Evolutionary conservation across 1,140 invertebrate genomes (phyloP).

Genomic region (Asobara japonica): DNA sequence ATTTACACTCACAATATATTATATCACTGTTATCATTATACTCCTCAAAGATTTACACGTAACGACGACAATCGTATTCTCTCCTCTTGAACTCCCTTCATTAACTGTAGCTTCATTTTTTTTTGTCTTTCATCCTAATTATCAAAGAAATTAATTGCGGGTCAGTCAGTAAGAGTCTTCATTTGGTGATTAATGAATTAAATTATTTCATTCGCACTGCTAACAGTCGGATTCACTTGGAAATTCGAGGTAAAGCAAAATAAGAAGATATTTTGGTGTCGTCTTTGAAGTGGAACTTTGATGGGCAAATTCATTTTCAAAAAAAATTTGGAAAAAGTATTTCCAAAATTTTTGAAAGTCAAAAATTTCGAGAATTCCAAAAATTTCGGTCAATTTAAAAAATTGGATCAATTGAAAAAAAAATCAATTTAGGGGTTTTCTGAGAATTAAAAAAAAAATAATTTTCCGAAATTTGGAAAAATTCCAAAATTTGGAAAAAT

Average conservation of each 20-base stretch:
- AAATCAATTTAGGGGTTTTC: too few relatives aligned
- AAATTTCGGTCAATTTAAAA: too few relatives aligned
- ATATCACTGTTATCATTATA: constrained; percentile 63
- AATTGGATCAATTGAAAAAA: too few relatives aligned
- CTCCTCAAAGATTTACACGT: constrained; percentile 57
- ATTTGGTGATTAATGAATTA: neutral
- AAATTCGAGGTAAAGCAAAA: neutral
- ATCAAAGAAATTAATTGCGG: neutral
- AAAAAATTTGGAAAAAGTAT: too few relatives aligned
- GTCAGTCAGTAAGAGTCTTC: neutral
- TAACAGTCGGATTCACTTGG: neutral
- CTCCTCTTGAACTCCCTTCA: neutral
- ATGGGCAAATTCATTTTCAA: too few relatives aligned
- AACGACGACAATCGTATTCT: constrained; percentile 48
- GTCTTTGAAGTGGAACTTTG: neutral
- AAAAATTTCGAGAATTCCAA: too few relatives aligned
- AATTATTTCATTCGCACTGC: neutral
- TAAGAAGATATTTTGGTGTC: neutral
- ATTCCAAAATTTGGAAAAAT: too few relatives aligned
- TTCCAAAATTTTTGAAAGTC: too few relatives aligned
- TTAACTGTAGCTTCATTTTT: neutral
- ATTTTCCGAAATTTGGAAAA: too few relatives aligned
- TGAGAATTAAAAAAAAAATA: too few relatives aligned
- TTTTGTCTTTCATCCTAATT: neutral
- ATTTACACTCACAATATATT: constrained; percentile 67